Conservation (phyloP, 2,797 vertebrate genomes). For the Gallinago solitaria region DNA sequence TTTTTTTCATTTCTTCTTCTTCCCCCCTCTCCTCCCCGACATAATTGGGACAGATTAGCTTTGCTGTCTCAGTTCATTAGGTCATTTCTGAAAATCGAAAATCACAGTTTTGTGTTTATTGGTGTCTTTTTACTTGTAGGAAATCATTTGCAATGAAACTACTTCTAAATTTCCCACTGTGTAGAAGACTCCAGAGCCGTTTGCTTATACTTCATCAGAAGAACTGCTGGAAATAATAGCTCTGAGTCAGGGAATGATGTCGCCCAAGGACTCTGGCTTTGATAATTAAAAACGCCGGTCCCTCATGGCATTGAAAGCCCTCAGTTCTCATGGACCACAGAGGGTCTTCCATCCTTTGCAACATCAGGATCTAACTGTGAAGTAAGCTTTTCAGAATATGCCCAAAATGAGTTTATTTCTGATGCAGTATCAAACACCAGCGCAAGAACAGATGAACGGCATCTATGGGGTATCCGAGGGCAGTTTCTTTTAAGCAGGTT, state of each 20-base stretch:
- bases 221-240: slow-evolving; percentile 22
- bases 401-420: not conserved
- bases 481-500: not conserved
- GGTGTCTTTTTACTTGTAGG: slow-evolving; percentile 10
- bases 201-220: slow-evolving; percentile 25
- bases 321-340: not conserved
- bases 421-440: not conserved
- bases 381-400: not conserved
- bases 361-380: not conserved
- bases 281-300: not conserved
- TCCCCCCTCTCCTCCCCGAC: not conserved
- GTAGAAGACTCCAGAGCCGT: not conserved
- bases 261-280: not conserved
- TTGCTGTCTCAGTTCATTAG: slow-evolving; percentile 44
- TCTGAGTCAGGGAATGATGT: not conserved
- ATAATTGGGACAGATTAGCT: slow-evolving; percentile 42
- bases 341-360: not conserved
- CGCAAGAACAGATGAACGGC: not conserved
- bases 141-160: slow-evolving; percentile 33
- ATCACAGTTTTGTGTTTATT: slow-evolving; percentile 12
- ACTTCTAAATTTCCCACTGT: slow-evolving; percentile 9
- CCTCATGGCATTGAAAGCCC: not conserved
- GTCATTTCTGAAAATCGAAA: slow-evolving; percentile 25
- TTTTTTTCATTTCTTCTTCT: not conserved
- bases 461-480: not conserved